Evolutionary conservation across 2,113 vertebrate species (phyloP), one percentile per base, ranked within the genome.

Genomic region (Ploceus nigricollis): DNA sequence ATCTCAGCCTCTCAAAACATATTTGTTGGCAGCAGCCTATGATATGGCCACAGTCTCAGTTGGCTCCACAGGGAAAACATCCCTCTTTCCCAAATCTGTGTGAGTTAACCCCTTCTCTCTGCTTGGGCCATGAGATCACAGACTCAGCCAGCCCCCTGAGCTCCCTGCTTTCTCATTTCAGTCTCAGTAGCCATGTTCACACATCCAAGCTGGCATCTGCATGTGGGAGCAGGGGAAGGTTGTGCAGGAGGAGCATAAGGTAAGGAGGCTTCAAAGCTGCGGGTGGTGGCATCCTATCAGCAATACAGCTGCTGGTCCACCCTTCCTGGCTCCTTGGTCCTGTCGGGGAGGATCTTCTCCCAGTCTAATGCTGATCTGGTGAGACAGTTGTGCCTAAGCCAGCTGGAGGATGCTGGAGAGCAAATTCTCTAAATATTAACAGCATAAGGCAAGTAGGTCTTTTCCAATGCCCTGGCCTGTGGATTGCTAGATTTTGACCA

Each of bases 371-470:
- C 79, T 88, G 86, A 96, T 90, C 37, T 64, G 94, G 33, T 56
- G 44, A 96, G 91, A 88, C 82, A 91, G 70, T 14, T 72, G 75
- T 7, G 7, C 21, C 86, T 33, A 35, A 85, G 75, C 82, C 86
- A 95, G 79, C 57, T 82, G 75, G 82, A 93, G 51, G 56, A 54
- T 68, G 61, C 65, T 90, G 89, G 53, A 71, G 33, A 81, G 47
- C 0, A 21, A 53, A 35, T 23, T 44, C 40, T 82, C 61, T 10
- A 5, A 44, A 60, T 17, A 10, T 37, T 56, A 72, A 13, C 35
- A 44, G 39, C 1, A 0, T 18, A 51, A 79, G 19, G 27, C 37
- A 42, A 40, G 13, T 6, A 27, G 70, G 23, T 42, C 8, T 82
- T 83, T 69, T 19, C 58, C 50, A 69, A 3, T 3, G 18, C n/a